phyloP scores from a whole-genome alignment of 2,113 vertebrate species.

The Synodontis membranacea region DNA sequence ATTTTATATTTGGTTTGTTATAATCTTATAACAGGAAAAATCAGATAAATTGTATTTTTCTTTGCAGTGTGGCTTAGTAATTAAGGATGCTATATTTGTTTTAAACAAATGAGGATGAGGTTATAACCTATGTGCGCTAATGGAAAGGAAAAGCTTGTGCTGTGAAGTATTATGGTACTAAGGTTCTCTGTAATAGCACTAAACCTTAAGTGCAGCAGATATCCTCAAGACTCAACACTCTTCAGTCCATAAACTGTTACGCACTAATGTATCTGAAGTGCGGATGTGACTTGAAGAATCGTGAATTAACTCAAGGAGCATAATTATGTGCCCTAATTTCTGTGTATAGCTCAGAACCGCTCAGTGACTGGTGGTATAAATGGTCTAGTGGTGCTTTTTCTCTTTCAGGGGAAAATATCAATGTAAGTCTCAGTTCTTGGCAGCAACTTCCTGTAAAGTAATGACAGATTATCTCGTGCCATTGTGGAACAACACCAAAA shows the following conservation, averaged over 20 bases:
- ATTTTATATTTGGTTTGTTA: not conserved
- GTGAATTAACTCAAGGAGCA: slow-evolving; percentile 1
- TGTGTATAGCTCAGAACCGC: not conserved
- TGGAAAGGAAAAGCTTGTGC: slow-evolving; percentile 14
- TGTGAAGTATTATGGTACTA: slow-evolving; percentile 16
- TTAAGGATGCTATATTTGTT: not conserved
- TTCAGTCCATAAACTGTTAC: not conserved
- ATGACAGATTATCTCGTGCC: not conserved
- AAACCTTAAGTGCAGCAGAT: slow-evolving; percentile 1
- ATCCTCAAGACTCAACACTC: not conserved
- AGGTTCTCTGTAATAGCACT: slow-evolving; percentile 42
- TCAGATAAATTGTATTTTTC: not conserved
- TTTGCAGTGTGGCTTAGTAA: not conserved
- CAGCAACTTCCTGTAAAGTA: not conserved
- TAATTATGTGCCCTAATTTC: too few species aligned
- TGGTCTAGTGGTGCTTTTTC: not conserved
- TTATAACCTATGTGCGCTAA: slow-evolving; percentile 15
- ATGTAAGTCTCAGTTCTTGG: not conserved
- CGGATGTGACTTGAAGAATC: not conserved
- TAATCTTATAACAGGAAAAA: not conserved
- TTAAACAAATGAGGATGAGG: not conserved
- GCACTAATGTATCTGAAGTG: slow-evolving; percentile 31
- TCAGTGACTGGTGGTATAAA: not conserved
- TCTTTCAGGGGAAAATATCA: not conserved
- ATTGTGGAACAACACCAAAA: not conserved